These are phyloP conservation scores for Ooceraea biroi DNA, from an alignment of 1,140 invertebrate species.

Conservation along the genomic window DNA sequence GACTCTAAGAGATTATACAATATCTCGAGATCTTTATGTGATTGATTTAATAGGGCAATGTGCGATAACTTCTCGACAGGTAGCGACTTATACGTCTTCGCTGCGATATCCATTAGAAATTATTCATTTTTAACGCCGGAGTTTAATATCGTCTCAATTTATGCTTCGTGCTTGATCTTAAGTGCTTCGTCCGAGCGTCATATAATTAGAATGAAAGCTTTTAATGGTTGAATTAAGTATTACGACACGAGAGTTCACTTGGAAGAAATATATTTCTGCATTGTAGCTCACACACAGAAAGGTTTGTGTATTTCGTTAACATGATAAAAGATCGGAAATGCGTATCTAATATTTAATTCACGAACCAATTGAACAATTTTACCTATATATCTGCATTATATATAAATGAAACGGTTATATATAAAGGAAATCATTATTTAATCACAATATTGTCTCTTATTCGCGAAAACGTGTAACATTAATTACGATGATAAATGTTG, in stretches of 20 bases:
- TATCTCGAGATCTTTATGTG: neutral
- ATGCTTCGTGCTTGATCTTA: slow-evolving; percentile 29
- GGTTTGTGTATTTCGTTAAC: slow-evolving; percentile 22
- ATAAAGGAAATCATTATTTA: neutral
- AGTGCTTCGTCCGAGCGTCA: slow-evolving; percentile 29
- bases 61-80: neutral
- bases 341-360: neutral
- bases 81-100: neutral
- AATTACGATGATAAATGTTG: neutral
- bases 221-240: slow-evolving; percentile 62
- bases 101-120: slow-evolving; percentile 2
- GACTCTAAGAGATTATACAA: neutral
- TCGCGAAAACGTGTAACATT: neutral
- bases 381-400: neutral
- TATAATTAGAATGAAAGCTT: slow-evolving; percentile 55
- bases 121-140: slow-evolving; percentile 53
- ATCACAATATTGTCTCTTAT: neutral
- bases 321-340: neutral
- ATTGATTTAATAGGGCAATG: slow-evolving; percentile 30
- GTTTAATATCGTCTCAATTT: slow-evolving; percentile 56
- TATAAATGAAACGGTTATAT: neutral
- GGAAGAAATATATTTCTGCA: neutral
- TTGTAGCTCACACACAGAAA: slow-evolving; percentile 18
- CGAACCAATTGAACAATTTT: neutral
- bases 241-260: slow-evolving; percentile 52